A percentile compares a stretch with the other conserved stretches of the same genome.
phyloP scores from a whole-genome alignment of 1,140 invertebrate genomes.

The Formica selysi region DNA sequence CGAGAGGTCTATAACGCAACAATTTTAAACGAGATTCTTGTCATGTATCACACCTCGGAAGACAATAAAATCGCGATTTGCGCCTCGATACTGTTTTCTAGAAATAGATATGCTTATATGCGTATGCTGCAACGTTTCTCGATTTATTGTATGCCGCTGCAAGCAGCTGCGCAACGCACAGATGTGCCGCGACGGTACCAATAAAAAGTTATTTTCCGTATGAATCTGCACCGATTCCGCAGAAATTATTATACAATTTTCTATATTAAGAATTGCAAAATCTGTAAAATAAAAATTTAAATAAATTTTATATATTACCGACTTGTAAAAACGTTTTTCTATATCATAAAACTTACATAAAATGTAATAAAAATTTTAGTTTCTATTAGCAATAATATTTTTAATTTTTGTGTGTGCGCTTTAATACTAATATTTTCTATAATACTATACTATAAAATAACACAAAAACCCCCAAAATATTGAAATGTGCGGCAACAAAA shows the following conservation, averaged over 20 bases:
- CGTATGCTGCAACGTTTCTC: not conserved
- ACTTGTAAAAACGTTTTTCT: not conserved
- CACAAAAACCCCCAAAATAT: too few species aligned
- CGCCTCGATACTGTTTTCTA: constrained; percentile 22
- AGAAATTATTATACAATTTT: constrained; percentile 15
- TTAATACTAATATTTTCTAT: too few species aligned
- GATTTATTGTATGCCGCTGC: constrained; percentile 31
- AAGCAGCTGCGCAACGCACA: constrained; percentile 21
- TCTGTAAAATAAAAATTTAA: not conserved
- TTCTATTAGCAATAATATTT: not conserved
- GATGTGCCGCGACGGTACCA: constrained; percentile 7
- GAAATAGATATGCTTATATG: constrained; percentile 10
- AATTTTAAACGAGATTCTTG: constrained; percentile 59
- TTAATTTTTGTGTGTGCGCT: too few species aligned
- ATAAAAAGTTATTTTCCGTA: constrained; percentile 42
- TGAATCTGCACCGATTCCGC: not conserved
- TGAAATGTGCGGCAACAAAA: too few species aligned
- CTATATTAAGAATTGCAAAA: not conserved
- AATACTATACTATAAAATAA: too few species aligned
- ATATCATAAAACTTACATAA: not conserved
- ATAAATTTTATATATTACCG: not conserved
- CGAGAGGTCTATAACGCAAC: constrained; percentile 46
- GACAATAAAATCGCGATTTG: constrained; percentile 38
- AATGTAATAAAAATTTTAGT: constrained; percentile 1
- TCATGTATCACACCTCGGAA: not conserved